phyloP scores from a whole-genome alignment of 1,140 invertebrate species.

The Lamellibrachia luymesi region DNA sequence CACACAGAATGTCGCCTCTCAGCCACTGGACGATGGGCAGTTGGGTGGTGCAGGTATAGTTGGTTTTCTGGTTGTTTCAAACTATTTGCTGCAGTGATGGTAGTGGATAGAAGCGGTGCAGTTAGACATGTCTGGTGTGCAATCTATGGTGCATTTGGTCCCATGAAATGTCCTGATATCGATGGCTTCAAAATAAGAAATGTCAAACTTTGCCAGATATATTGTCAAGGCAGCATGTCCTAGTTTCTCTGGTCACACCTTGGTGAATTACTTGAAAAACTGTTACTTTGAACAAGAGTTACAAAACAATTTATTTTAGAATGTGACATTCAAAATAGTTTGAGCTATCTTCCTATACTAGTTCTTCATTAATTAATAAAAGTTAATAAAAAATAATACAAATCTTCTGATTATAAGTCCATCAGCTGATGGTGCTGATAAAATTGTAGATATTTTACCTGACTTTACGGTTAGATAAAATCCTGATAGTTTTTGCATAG shows the following conservation, averaged over 20 bases:
- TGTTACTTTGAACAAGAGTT: background rate
- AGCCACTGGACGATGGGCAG: background rate
- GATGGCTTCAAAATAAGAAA: background rate
- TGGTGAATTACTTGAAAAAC: background rate
- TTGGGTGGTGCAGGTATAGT: background rate
- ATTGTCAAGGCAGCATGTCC: background rate
- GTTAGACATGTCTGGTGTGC: background rate
- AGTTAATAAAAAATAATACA: background rate
- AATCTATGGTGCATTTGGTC: background rate
- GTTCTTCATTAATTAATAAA: background rate
- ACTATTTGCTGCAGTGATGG: background rate
- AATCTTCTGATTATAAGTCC: background rate
- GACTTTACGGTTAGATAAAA: background rate
- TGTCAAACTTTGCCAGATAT: background rate
- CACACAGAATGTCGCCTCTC: background rate
- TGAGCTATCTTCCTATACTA: background rate
- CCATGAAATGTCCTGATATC: background rate
- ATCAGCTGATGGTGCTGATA: background rate
- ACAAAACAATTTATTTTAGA: background rate
- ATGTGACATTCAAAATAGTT: background rate
- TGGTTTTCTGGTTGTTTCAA: background rate
- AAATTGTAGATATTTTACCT: background rate
- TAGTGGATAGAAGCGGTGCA: background rate
- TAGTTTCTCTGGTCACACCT: background rate
- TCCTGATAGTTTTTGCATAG: background rate